Evolutionary conservation across 2,888 invertebrate species (phyloP).

Genomic region (Gymnocheta viridis): DNA sequence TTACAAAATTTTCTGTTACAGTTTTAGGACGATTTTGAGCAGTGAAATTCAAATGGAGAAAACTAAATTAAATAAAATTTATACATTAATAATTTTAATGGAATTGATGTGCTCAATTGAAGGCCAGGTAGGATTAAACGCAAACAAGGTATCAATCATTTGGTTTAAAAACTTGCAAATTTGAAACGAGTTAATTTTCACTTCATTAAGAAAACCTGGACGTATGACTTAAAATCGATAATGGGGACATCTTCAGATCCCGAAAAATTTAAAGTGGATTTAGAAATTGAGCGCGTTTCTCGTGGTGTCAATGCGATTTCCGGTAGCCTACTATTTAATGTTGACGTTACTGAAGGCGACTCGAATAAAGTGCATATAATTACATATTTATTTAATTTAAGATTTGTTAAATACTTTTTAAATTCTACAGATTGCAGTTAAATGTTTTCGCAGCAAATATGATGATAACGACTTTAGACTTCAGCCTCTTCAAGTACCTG

Average conservation of each 20-base stretch:
- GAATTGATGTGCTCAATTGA: background rate
- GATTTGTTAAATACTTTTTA: background rate
- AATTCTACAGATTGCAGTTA: slow-evolving; percentile 51
- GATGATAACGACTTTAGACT: slow-evolving; percentile 65
- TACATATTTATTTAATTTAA: background rate
- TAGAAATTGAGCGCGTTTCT: slow-evolving; percentile 60
- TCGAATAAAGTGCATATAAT: slow-evolving; percentile 29
- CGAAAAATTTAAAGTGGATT: slow-evolving; percentile 6
- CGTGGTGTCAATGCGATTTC: slow-evolving; percentile 66
- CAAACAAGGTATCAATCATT: background rate
- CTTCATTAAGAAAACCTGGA: slow-evolving; percentile 63
- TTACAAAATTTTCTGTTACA: background rate
- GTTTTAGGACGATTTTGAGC: background rate
- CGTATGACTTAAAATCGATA: slow-evolving; percentile 65
- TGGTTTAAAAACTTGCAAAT: too few relatives aligned
- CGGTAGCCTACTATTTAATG: slow-evolving; percentile 27
- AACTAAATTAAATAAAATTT: background rate
- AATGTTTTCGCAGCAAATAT: slow-evolving; percentile 68
- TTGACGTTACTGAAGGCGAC: slow-evolving; percentile 31
- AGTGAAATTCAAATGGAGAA: background rate
- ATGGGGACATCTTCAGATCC: slow-evolving; percentile 25
- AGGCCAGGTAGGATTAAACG: background rate
- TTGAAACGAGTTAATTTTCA: background rate
- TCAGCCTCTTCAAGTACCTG: slow-evolving; percentile 60
- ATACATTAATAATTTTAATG: background rate